Base-by-base conservation (phyloP, 2,888 invertebrate species). In the Peribatodes rhomboidaria region DNA sequence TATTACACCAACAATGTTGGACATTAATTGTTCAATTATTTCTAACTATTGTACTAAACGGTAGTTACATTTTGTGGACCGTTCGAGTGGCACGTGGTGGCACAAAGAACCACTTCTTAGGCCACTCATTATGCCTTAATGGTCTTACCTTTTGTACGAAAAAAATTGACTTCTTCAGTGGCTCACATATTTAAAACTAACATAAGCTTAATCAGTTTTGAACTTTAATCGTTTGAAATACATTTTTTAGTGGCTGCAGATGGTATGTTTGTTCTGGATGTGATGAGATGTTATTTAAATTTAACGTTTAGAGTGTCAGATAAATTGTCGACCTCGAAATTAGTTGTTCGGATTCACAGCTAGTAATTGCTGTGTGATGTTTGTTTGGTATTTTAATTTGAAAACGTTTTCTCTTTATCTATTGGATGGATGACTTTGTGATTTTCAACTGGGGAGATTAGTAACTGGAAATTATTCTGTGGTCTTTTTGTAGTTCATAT, bases 1-100 rank as follows among this genome's bases (percentile, higher is more conserved):
- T 89, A 84, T 90, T 85, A 84, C 75, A 76, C 71, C 68, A 74
- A 81, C 78, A 82, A 72, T 75, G 74, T 69, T 81, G 83, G 84
- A 88, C 86, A 87, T 88, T 91, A 92, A 91, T 92, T 90, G 89
- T 90, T 89, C 89, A 90, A 90, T 92, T 90, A 92, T 91, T 91
- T 90, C 81, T 81, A 82, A 83, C 87, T 78, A 85, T 91, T 91
- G 90, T 90, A 85, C 76, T 79, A 84, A 87, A 89, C 92, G 90
- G 92, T 92, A 92, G 92, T 92, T 90, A 78, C 83, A 50, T 56
- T 59, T 85, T 86, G 72, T 73, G 47, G 42, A 76, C 73, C 79
- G 78, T 79, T 82, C 77, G 79, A 89, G 87, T 85, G 89, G 92
- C 92, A 92, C 92, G 92, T 92, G 92, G 89, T 90, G 77, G 66